Evolutionary conservation across 2,113 vertebrate genomes (phyloP), one percentile per base, ranked within the genome.

Genomic region (Camarhynchus parvulus): DNA sequence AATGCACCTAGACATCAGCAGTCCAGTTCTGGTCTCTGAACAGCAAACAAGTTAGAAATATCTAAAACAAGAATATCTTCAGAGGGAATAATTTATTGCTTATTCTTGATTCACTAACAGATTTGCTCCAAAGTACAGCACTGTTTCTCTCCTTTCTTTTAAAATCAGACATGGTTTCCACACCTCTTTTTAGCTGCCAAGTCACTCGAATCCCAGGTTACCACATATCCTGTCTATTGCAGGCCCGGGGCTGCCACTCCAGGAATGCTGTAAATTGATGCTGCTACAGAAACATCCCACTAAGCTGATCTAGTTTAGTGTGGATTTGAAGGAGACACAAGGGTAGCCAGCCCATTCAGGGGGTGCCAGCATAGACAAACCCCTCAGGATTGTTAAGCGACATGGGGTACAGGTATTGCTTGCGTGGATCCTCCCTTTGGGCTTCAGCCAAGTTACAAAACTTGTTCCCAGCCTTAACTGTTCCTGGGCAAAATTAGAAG

Each of bases 131-230:
- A 73, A 90, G 39, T 46, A 91, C 24, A 47, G 35, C 1, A 3
- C 24, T 50, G 33, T 31, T 70, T 16, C 18, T 75, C 7, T 47
- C n/a, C 33, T 31, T 80, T 76, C 13, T 78, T 78, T 63, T 75
- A 8, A 47, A 73, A 33, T 4, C 1, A 0, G 58, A 7, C 28
- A 18, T 0, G 0, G 27, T 41, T 82, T 62, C 46, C 14, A 30
- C 21, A 33, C 28, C 10, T 66, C 47, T 69, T 52, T 64, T 53
- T 47, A 69, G 53, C 74, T 35, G 83, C 31, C 6, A 31, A 52
- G 33, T 37, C 64, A 67, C 42, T 56, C 3, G 4, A 67, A 44
- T 20, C 22, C 27, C 42, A 61, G 31, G 30, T 79, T 79, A 52
- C 7, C 53, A 37, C 20, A 28, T 39, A 81, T 46, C 50, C 28